phyloP scores from a whole-genome alignment of 1,140 invertebrate species.

The Goniozus legneri region DNA sequence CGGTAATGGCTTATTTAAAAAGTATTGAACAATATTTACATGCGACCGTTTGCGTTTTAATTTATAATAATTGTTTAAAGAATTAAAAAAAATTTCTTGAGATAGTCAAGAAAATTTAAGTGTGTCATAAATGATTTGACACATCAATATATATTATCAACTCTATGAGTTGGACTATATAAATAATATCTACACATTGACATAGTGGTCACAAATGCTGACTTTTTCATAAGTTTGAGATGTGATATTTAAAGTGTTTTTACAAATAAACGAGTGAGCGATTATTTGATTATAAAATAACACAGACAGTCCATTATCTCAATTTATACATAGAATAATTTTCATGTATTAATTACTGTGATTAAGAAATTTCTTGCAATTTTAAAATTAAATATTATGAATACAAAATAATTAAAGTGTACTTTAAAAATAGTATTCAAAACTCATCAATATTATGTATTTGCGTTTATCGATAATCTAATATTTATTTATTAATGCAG shows the following conservation, averaged over 20 bases:
- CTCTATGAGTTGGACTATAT: conserved; percentile 21
- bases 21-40: conserved; percentile 4
- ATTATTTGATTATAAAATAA: conserved; percentile 22
- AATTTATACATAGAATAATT: neutral
- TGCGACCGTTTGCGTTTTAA: conserved; percentile 18
- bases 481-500: neutral
- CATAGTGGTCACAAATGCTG: conserved; percentile 13
- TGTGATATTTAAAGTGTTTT: conserved; percentile 23
- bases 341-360: neutral
- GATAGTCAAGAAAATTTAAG: neutral
- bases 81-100: neutral
- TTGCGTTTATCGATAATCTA: neutral
- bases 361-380: neutral
- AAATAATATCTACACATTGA: conserved; percentile 17
- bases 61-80: conserved; percentile 1
- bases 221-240: conserved; percentile 12
- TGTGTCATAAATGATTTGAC: neutral
- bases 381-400: conserved; percentile 2
- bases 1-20: conserved; percentile 4
- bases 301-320: conserved; percentile 9
- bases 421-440: neutral
- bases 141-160: conserved; percentile 5
- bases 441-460: neutral
- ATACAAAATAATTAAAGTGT: neutral
- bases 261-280: conserved; percentile 11